A percentile compares a stretch with the other conserved stretches of the same genome.
phyloP scores from a whole-genome alignment of 2,888 invertebrate genomes.

The Micropterix aruncella region DNA sequence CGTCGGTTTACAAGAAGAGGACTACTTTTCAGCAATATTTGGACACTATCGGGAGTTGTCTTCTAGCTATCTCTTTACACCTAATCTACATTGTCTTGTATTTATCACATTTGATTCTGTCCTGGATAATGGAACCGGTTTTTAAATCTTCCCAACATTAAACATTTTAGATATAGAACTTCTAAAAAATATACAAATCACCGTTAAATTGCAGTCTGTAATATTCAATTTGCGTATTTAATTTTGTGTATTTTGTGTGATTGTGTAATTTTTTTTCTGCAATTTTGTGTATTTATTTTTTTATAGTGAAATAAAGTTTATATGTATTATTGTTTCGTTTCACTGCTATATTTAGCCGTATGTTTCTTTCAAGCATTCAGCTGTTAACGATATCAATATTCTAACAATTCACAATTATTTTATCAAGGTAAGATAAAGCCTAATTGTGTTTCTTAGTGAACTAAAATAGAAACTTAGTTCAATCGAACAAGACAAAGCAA shows the following conservation, averaged over 20 bases:
- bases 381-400: no score
- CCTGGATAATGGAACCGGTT: background rate
- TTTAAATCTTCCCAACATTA: background rate
- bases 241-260: background rate
- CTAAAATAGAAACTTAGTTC: no score
- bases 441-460: no score
- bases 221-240: background rate
- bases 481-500: no score
- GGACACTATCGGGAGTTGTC: background rate
- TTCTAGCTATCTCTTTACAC: background rate
- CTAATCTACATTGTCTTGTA: background rate
- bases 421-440: no score
- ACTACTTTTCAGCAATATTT: background rate
- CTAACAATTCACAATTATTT: no score
- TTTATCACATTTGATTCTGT: background rate
- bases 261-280: no score
- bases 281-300: no score
- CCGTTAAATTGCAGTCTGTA: background rate
- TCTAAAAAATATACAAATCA: background rate
- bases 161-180: background rate
- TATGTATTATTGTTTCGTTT: no score
- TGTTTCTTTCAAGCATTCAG: no score
- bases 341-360: no score
- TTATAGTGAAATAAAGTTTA: no score
- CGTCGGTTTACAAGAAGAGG: background rate